Base-by-base conservation (phyloP, 2,797 vertebrate genomes). In the Aeoliscus strigatus region DNA sequence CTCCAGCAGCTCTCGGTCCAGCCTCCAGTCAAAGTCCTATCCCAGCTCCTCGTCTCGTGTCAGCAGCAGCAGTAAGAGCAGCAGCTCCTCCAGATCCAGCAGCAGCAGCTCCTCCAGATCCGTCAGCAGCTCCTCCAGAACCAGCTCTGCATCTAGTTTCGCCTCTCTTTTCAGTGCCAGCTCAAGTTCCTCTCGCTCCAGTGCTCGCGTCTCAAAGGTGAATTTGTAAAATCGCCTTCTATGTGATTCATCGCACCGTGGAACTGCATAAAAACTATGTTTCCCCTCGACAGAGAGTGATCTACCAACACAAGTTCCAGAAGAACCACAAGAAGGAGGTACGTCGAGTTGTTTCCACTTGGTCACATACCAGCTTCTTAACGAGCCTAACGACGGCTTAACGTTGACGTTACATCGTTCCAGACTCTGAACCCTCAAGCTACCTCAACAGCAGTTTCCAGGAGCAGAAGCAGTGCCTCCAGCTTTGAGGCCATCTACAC, bases 401-500 rank as follows among this genome's bases (percentile, higher is more conserved):
- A 16, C 11, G 16, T 27, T 8, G 4, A 14, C 25, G 24, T 3
- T 9, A 33, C 37, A 44, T 38, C 52, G 1, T 52, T 70, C 18
- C 29, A 85, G 78, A 14, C 30, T 45, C 0, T 32, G 6, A 5
- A 2, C 10, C 63, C 66, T 30, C 31, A 35, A 17, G 21, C 10
- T 14, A 49, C 2, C 3, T 75, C 76, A 23, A 39, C 21, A 2
- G 4, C 8, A 65, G 6, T n/a, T 73, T 86, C 68, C 58, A 74
- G 9, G 27, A 85, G 82, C 60, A 71, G 37, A 25, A 85, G 80
- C 50, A 74, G 75, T 17, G 71, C 41, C 2, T 33, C 73, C 24
- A 89, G 84, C 65, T 82, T 85, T 56, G 81, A 89, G n/a, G 39
- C 27, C 9, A 65, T 87, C 29, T 67, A 68, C 28, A 65, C 16